phyloP scores from a whole-genome alignment of 2,888 invertebrate genomes.

The Leucoptera coffeella region DNA sequence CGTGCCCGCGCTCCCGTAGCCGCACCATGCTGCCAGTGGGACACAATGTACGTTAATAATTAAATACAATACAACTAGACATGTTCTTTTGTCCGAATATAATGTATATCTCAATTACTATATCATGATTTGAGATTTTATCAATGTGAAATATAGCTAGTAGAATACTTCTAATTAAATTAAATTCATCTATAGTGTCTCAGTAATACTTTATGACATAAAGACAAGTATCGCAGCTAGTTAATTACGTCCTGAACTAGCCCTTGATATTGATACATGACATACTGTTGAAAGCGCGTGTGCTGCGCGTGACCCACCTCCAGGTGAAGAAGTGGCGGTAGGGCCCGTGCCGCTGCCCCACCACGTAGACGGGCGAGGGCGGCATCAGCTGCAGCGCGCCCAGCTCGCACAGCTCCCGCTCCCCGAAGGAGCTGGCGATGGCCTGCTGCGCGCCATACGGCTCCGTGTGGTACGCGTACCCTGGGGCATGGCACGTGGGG shows the following conservation, averaged over 20 bases:
- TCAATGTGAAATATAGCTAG: too few species aligned
- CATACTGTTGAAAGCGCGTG: too few species aligned
- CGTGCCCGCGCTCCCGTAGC: constrained; percentile 27
- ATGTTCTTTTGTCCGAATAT: not conserved
- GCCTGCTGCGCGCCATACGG: constrained; percentile 38
- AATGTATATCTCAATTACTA: too few species aligned
- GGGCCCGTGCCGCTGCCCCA: constrained; percentile 29
- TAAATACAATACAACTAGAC: not conserved
- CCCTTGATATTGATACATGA: too few species aligned
- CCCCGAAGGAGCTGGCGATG: constrained; percentile 28
- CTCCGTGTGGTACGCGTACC: constrained; percentile 48
- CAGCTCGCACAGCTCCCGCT: constrained; percentile 38
- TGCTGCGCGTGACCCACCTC: constrained; percentile 22
- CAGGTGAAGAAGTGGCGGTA: constrained; percentile 34
- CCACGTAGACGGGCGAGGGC: constrained; percentile 25
- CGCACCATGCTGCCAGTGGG: constrained; percentile 33
- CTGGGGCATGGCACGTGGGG: constrained; percentile 8
- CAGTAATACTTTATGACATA: too few species aligned
- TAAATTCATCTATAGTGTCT: too few species aligned
- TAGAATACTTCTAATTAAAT: too few species aligned
- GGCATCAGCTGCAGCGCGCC: constrained; percentile 31
- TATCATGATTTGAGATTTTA: too few species aligned
- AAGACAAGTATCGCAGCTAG: too few species aligned
- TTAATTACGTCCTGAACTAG: too few species aligned
- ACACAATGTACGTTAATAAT: too few species aligned